A percentile compares a stretch with the other conserved stretches of the same genome.
phyloP scores from a whole-genome alignment of 2,797 vertebrate genomes.

The Acrocephalus scirpaceus region DNA sequence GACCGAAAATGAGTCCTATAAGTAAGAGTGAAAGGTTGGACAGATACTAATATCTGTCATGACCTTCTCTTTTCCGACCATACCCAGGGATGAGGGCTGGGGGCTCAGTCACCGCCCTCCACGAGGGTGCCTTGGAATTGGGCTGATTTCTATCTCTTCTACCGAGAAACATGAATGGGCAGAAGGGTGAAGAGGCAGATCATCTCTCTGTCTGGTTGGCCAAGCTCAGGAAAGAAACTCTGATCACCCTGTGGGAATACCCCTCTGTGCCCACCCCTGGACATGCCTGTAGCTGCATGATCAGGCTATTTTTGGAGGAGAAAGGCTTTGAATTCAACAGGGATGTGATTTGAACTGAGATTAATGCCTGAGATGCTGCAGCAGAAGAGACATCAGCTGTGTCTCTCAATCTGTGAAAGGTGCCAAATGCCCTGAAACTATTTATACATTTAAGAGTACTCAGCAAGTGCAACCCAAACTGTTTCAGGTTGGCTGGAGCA shows the following conservation, averaged over 20 bases:
- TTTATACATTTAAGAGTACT: conserved; percentile 22
- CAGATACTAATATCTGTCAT: background rate
- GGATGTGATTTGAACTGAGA: background rate
- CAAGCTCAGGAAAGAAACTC: background rate
- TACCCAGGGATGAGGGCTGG: background rate
- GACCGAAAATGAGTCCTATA: background rate
- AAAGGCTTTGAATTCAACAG: background rate
- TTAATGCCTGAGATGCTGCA: background rate
- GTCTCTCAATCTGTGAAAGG: conserved; percentile 34
- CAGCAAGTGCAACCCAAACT: background rate
- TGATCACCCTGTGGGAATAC: background rate
- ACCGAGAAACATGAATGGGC: background rate
- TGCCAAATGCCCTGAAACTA: conserved; percentile 55
- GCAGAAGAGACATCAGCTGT: conserved; percentile 24
- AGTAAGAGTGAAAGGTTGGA: background rate
- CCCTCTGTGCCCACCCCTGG: background rate
- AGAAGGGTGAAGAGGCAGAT: background rate
- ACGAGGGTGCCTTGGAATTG: background rate
- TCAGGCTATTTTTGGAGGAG: conserved; percentile 1
- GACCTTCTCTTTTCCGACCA: background rate
- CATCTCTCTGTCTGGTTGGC: background rate
- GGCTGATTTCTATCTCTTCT: background rate
- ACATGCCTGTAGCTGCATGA: background rate
- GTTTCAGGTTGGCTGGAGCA: conserved; percentile 32
- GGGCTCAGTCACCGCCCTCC: background rate